Evolutionary conservation across 2,888 invertebrate genomes (phyloP), one percentile per base, ranked within the genome.

Genomic region (Melieria omissa): DNA sequence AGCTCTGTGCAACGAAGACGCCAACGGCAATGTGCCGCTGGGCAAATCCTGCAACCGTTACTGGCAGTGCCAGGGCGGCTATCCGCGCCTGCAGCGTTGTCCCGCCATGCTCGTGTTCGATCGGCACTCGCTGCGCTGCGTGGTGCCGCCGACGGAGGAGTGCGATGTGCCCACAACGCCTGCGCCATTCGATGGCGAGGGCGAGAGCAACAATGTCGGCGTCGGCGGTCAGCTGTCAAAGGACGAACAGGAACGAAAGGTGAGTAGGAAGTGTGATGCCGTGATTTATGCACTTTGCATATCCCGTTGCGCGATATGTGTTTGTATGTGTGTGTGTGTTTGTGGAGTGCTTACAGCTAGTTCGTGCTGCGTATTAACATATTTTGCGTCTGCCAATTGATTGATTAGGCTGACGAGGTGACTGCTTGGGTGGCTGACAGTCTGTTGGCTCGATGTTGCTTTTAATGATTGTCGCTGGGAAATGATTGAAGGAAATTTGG

Each of bases 1-100:
- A 96, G 96, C 96, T 72, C 92, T 96, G 66, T 96, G 96, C 88
- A 95, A 95, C 84, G 95, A 95, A 61, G 95, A 95, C 81, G 90
- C 96, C 67, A 96, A 96, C 86, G 96, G 96, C 74, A 95, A 96
- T 87, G 96, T 96, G 10, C 93, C 95, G 0, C 89, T 96, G 10
- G 95, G 96, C 80, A 96, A 96, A 87, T 96, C 95, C 66, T 96
- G 96, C 90, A 96, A 96, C 88, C 90, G 96, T 12, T 96, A 96
- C 88, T 96, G 96, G 96, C 95, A 95, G 84, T 96, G 96, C 84
- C 95, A 96, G 85, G 96, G 96, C 5, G 96, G 96, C 0, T 96
- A 96, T 87, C 96, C 96, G 6, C 93, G 96, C 71, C 91, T 96
- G 6, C 96, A 96, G 85, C 89, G 96, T 65, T 96, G 96, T 84